Percentiles rank a stretch among this genome's conserved stretches.
Conservation (phyloP, 2,888 invertebrate species). For the Himalopsyche japonica region DNA sequence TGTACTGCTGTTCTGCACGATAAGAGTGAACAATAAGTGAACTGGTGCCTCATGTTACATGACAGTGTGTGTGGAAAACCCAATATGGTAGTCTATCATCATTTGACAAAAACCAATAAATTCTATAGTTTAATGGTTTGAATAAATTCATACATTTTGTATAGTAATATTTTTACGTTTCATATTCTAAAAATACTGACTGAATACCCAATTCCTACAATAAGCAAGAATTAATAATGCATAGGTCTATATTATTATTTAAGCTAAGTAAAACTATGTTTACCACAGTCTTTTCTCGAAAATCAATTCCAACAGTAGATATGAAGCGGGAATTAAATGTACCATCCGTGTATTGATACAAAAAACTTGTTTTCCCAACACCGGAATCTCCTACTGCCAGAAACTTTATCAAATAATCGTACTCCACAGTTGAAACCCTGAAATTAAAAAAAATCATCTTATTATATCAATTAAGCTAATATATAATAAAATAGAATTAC, state of each 20-base stretch:
- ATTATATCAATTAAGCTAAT: too few relatives aligned
- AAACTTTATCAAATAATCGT: conserved; percentile 91
- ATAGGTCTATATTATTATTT: not conserved
- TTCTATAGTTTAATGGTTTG: too few relatives aligned
- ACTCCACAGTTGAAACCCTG: conserved; percentile 61
- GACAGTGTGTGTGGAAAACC: too few relatives aligned
- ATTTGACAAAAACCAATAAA: too few relatives aligned
- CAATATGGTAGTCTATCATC: too few relatives aligned
- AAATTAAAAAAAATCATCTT: not conserved
- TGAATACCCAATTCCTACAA: not conserved
- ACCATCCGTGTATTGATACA: conserved; percentile 95
- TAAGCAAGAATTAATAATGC: not conserved
- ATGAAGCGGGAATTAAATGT: conserved; percentile 90
- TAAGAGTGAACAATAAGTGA: too few relatives aligned
- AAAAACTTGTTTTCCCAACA: conserved; percentile 94
- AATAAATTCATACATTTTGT: too few relatives aligned
- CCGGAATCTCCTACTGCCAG: conserved; percentile 95
- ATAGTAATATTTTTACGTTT: too few relatives aligned
- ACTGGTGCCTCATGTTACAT: too few relatives aligned
- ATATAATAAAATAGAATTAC: too few relatives aligned
- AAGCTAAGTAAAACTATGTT: conserved; percentile 44
- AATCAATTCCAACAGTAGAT: conserved; percentile 97
- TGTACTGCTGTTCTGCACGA: too few relatives aligned
- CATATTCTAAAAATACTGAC: not conserved
- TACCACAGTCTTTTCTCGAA: conserved; percentile 93